phyloP scores from a whole-genome alignment of 2,113 vertebrate genomes.

The Aleadryas rufinucha region DNA sequence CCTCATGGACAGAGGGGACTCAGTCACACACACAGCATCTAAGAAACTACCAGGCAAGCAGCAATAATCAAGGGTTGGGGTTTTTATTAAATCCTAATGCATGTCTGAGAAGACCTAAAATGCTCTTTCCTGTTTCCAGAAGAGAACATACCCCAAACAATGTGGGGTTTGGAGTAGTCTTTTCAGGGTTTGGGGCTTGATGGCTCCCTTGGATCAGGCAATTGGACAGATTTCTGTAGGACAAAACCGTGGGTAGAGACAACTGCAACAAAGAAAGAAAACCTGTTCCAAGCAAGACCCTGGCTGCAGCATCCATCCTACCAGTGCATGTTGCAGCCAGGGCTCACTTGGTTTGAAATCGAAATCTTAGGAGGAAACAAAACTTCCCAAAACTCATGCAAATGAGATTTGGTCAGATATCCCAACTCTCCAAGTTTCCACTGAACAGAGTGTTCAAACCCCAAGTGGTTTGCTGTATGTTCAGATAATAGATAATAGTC shows the following conservation, averaged over 20 bases:
- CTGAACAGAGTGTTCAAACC: neutral
- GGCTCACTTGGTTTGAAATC: neutral
- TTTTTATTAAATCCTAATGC: neutral
- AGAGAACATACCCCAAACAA: neutral
- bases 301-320: neutral
- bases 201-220: neutral
- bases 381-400: neutral
- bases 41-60: neutral
- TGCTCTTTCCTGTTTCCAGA: neutral
- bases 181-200: neutral
- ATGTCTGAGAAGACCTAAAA: neutral
- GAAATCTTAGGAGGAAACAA: neutral
- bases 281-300: neutral
- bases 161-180: neutral
- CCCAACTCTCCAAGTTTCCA: neutral
- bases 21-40: neutral
- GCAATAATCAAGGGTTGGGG: neutral
- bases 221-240: neutral
- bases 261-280: neutral
- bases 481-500: neutral
- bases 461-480: neutral
- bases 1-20: accelerated
- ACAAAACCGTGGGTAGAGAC: neutral
- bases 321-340: neutral
- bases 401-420: neutral